Evolutionary conservation across 1,140 invertebrate species (phyloP).

Genomic region (Drosophila cardini): DNA sequence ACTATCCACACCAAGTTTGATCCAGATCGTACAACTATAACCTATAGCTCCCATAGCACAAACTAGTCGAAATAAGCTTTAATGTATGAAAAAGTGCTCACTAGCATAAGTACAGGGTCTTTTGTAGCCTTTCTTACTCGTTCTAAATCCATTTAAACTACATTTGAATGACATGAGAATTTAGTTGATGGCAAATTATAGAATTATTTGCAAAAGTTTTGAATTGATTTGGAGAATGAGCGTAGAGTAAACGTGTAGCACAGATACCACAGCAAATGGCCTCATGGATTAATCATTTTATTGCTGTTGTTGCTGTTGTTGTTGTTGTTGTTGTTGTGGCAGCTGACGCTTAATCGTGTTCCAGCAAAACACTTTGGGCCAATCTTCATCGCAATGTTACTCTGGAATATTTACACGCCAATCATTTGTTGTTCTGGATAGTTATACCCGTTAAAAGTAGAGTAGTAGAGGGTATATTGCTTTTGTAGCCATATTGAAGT

Average conservation of each 20-base stretch:
- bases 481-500: too few relatives aligned
- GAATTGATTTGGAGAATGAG: conserved; percentile 13
- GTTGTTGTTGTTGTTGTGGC: conserved; percentile 13
- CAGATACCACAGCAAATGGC: conserved; percentile 3
- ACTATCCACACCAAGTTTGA: too few relatives aligned
- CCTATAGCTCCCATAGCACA: too few relatives aligned
- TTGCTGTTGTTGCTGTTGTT: not conserved
- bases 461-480: too few relatives aligned
- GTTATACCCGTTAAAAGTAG: too few relatives aligned
- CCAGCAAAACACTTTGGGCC: conserved; percentile 28
- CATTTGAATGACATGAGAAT: not conserved
- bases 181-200: conserved; percentile 7
- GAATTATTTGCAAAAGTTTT: conserved; percentile 14
- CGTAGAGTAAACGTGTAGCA: conserved; percentile 11
- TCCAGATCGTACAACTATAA: too few relatives aligned
- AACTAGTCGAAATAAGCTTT: too few relatives aligned
- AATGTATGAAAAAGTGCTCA: too few relatives aligned
- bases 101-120: too few relatives aligned
- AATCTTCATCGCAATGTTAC: conserved; percentile 30
- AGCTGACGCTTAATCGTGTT: conserved; percentile 36
- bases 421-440: conserved; percentile 15
- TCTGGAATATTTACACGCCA: conserved; percentile 37
- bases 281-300: not conserved
- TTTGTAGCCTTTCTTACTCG: too few relatives aligned
- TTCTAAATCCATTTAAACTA: too few relatives aligned